Evolutionary conservation across 2,888 invertebrate species (phyloP).

Genomic region (Temnothorax ravouxi): DNA sequence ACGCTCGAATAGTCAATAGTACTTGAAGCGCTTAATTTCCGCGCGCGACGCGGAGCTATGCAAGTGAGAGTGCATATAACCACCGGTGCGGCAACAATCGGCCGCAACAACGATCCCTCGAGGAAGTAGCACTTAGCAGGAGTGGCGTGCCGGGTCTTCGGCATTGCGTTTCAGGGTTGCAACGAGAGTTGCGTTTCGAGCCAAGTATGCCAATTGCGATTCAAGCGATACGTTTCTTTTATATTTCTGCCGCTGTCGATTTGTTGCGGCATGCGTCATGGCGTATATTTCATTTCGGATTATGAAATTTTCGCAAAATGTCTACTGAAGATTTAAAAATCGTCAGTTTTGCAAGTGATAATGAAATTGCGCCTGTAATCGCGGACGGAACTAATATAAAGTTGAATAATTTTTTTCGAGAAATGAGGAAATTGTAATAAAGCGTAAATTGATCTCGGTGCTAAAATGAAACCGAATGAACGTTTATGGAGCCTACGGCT

Average conservation of each 20-base stretch:
- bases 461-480: conserved; percentile 33
- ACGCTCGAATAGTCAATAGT: conserved; percentile 46
- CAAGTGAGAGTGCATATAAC: conserved; percentile 42
- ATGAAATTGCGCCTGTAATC: not conserved
- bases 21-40: conserved; percentile 49
- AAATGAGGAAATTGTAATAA: conserved; percentile 33
- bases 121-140: conserved; percentile 40
- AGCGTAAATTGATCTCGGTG: conserved; percentile 17
- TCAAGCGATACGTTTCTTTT: not conserved
- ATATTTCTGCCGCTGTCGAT: not conserved
- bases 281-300: not conserved
- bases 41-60: conserved; percentile 31
- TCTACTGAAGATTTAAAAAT: not conserved
- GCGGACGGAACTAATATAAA: not conserved
- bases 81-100: conserved; percentile 22
- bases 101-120: conserved; percentile 40
- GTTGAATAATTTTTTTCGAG: not conserved
- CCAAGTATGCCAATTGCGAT: conserved; percentile 18
- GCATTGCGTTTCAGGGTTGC: conserved; percentile 9
- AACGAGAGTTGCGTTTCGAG: conserved; percentile 17
- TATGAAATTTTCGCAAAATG: conserved; percentile 1
- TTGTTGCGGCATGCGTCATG: not conserved
- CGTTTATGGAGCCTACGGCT: conserved; percentile 26
- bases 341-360: not conserved
- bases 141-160: conserved; percentile 42